Evolutionary conservation across 64 coral and sea anemone genomes (phyloP).

Genomic region (Trachythela sp.): DNA sequence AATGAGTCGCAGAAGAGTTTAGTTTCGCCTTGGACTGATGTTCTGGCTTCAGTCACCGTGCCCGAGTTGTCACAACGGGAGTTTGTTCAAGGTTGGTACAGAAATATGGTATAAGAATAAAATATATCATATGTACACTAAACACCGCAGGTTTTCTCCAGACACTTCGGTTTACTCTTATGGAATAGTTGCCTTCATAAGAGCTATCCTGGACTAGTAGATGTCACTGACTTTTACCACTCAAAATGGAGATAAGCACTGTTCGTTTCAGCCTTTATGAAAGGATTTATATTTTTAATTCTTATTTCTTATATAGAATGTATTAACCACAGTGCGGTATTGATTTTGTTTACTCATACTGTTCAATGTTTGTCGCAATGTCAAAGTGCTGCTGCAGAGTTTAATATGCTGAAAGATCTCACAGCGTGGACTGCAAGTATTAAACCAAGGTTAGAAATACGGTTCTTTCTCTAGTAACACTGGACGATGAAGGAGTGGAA

Average conservation of each 20-base stretch:
- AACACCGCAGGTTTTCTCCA: too few species aligned
- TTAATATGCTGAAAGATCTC: not conserved
- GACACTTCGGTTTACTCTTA: too few species aligned
- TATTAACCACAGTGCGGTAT: not conserved
- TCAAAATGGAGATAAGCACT: too few species aligned
- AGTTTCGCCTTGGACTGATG: not conserved
- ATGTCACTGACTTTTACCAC: too few species aligned
- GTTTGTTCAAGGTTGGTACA: slow-evolving; percentile 8
- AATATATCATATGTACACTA: too few species aligned
- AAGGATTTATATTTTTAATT: too few species aligned
- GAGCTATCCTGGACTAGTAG: too few species aligned
- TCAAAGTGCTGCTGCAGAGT: not conserved
- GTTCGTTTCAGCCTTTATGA: too few species aligned
- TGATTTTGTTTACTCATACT: not conserved
- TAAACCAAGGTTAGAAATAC: not conserved
- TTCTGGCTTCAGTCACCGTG: not conserved
- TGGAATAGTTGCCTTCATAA: too few species aligned
- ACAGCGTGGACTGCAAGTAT: not conserved
- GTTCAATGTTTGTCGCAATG: not conserved
- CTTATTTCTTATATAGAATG: not conserved
- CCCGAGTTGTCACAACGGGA: not conserved
- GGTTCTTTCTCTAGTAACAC: too few species aligned
- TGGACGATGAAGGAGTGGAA: too few species aligned
- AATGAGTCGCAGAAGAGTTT: not conserved
- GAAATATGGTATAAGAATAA: too few species aligned